Evolutionary conservation across 2,113 vertebrate species (phyloP).

Genomic region (Pedetes capensis): DNA sequence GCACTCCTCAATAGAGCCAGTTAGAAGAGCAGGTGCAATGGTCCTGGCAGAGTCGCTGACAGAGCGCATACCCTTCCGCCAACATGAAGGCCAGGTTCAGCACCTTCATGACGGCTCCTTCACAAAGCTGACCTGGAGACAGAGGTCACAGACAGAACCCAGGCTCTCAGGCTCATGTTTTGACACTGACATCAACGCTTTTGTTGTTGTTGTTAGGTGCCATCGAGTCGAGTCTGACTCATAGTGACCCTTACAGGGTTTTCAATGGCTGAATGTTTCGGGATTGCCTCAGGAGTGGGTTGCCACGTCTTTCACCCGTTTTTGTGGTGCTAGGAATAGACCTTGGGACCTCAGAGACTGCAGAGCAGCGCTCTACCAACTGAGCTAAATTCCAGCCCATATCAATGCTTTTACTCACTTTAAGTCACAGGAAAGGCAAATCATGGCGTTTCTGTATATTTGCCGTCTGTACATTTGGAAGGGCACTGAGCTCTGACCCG

Average conservation of each 20-base stretch:
- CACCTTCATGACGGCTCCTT: constrained; percentile 99
- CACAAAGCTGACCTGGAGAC: constrained; percentile 94
- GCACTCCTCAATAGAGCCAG: not conserved
- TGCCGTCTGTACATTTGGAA: not conserved
- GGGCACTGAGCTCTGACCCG: not conserved
- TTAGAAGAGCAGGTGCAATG: not conserved
- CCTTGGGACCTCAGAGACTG: too few species aligned
- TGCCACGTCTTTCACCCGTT: too few species aligned
- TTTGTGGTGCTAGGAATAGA: too few species aligned
- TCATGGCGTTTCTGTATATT: not conserved
- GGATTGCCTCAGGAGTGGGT: too few species aligned
- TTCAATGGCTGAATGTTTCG: too few species aligned
- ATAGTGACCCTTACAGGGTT: too few species aligned
- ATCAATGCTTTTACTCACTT: not conserved
- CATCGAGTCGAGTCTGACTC: too few species aligned
- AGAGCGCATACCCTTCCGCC: constrained; percentile 88
- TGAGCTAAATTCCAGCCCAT: too few species aligned
- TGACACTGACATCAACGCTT: not conserved
- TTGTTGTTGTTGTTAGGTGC: too few species aligned
- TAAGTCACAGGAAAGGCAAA: not conserved
- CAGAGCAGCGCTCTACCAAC: too few species aligned
- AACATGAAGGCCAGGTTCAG: constrained; percentile 97
- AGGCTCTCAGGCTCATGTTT: not conserved
- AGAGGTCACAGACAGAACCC: constrained; percentile 58
- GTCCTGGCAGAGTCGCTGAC: accelerated